Conservation (phyloP, 2,113 vertebrate genomes). For the Thunnus thynnus region DNA sequence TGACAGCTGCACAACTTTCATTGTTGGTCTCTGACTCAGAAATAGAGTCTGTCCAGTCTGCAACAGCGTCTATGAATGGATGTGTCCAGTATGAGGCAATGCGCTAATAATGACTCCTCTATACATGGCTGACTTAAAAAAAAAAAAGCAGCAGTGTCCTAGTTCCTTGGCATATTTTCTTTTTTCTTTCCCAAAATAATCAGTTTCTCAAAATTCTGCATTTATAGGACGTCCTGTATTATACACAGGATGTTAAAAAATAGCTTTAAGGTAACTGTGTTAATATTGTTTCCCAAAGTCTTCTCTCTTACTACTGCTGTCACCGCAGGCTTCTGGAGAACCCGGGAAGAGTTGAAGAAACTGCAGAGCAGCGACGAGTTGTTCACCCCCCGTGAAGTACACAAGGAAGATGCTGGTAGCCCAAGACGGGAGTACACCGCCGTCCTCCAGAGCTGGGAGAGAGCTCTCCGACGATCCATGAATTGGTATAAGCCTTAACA, state of each 20-base stretch:
- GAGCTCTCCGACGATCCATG: constrained; percentile 88
- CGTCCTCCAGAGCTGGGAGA: constrained; percentile 90
- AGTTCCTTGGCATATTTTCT: no score
- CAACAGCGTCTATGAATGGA: no score
- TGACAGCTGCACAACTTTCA: no score
- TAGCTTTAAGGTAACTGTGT: neutral
- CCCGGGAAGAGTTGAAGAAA: constrained; percentile 90
- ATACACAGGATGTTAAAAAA: neutral
- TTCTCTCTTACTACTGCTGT: constrained; percentile 3
- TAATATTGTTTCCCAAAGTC: neutral
- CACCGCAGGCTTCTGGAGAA: constrained; percentile 91
- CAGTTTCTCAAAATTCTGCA: no score
- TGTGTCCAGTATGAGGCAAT: no score
- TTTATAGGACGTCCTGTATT: neutral
- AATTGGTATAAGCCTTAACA: constrained; percentile 88
- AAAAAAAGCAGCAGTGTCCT: no score
- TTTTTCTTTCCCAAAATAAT: no score
- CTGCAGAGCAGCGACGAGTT: constrained; percentile 84
- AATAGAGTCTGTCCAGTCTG: no score
- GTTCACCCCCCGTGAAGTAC: constrained; percentile 86
- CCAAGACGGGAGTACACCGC: constrained; percentile 78
- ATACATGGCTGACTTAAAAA: no score
- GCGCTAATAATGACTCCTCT: no score
- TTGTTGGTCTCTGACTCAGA: no score
- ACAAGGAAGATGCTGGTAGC: neutral